These are phyloP conservation scores for Orthosia gracilis DNA, from an alignment of 2,888 invertebrate genomes.

Conservation along the genomic window DNA sequence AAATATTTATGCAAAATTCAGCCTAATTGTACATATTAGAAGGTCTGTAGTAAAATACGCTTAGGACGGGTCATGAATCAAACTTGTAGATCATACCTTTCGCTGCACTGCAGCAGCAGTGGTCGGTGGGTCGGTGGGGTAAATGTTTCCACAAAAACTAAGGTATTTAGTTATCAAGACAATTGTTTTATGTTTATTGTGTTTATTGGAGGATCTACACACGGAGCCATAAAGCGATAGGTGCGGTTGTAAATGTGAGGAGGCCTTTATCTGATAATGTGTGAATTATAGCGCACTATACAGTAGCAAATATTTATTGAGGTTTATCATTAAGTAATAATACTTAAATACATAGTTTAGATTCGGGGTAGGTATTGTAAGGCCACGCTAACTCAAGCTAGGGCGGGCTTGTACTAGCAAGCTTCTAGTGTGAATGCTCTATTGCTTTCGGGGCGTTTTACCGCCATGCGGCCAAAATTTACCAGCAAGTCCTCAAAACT, in stretches of 20 bases:
- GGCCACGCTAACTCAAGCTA: not conserved
- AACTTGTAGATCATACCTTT: too few relatives aligned
- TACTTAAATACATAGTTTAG: not conserved
- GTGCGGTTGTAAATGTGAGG: slow-evolving; percentile 22
- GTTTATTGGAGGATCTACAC: slow-evolving; percentile 25
- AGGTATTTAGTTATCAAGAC: slow-evolving; percentile 29
- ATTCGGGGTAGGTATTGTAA: not conserved
- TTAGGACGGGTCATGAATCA: too few relatives aligned
- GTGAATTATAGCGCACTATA: slow-evolving; percentile 14
- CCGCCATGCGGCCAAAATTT: not conserved
- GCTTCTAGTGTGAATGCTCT: not conserved
- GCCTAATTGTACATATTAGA: too few relatives aligned
- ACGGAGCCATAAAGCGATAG: slow-evolving; percentile 23
- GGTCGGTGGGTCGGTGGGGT: too few relatives aligned
- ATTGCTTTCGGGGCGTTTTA: not conserved
- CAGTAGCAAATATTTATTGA: slow-evolving; percentile 26
- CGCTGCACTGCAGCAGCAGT: not conserved
- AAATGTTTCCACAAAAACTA: not conserved
- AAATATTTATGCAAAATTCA: too few relatives aligned
- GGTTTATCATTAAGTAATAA: not conserved
- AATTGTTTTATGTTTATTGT: slow-evolving; percentile 34
- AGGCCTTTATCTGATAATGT: slow-evolving; percentile 46
- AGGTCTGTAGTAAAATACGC: too few relatives aligned
- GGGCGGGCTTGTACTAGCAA: not conserved
- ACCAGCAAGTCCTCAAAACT: not conserved